Base-by-base conservation (phyloP, 2,888 invertebrate genomes). In the Ophioninae sp. region DNA sequence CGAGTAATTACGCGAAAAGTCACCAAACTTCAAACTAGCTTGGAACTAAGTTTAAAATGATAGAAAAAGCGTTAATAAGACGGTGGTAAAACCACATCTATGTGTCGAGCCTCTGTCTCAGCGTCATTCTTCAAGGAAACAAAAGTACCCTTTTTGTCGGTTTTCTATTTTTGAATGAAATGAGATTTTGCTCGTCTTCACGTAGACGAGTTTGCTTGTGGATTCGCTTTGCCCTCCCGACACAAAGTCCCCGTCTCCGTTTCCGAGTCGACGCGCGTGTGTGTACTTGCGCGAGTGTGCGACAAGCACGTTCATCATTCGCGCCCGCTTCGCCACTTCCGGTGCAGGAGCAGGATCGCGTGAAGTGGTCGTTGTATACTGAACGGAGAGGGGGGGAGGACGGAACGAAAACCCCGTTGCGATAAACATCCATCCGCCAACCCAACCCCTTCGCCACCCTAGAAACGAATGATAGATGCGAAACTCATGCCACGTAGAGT, bases 391-490 rank as follows among this genome's bases (percentile, higher is more conserved):
- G 61, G n/a, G 37, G 68, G 68, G 68, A 80, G 68, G 64, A 58
- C 77, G 68, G 37, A 80, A 80, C 80, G 76, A 68, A 83, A 77
- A 59, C 63, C 65, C 41, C 44, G 61, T 41, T 75, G 64, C 68
- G 80, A 83, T 80, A 80, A 83, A 83, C 76, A 83, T 83, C 51
- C 13, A 22, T 39, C 72, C 61, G 20, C 61, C 13, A 9, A 51
- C 59, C 20, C 59, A 20, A n/a, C 39, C 51, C 68, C 23, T 30
- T 17, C 51, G 51, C 51, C 51, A 51, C 65, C 51, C 81, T 78
- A 75, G 78, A 71, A 72, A 65, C 84, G 84, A 81, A 81, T 84
- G 84, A 81, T 84, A 72, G 83, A 84, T 81, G 75, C 81, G 78
- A 61, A 84, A 65, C 74, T 75, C 78, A 83, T 69, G 80, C 51